These are phyloP conservation scores for Schrankia costaestrigalis DNA, from an alignment of 2,888 invertebrate species.

Conservation along the genomic window DNA sequence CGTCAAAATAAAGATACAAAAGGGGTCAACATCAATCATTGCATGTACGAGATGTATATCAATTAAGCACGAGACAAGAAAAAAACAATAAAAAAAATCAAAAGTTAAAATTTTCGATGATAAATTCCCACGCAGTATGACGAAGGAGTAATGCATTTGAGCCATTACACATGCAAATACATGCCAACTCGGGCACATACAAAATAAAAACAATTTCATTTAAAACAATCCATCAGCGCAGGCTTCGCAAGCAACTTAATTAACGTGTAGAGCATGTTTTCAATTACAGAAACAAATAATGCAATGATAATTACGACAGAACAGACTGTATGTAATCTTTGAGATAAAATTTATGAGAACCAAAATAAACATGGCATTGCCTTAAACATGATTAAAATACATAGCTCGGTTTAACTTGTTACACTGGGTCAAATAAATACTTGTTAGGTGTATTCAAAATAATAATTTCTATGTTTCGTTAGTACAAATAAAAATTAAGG, in stretches of 20 bases:
- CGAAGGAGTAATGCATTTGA: constrained; percentile 61
- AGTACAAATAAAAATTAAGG: too few species aligned
- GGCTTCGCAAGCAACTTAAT: constrained; percentile 66
- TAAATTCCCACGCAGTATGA: constrained; percentile 58
- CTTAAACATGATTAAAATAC: background rate
- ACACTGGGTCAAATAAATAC: too few species aligned
- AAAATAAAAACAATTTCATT: constrained; percentile 61
- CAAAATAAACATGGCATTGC: background rate
- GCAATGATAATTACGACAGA: constrained; percentile 35
- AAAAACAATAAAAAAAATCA: constrained; percentile 33
- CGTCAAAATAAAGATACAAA: too few species aligned
- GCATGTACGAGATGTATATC: too few species aligned
- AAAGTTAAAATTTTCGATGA: constrained; percentile 51
- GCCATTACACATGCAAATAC: constrained; percentile 69
- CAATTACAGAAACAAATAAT: constrained; percentile 74
- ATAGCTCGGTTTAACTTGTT: background rate
- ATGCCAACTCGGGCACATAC: constrained; percentile 54
- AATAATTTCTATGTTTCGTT: too few species aligned
- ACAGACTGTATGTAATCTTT: constrained; percentile 18
- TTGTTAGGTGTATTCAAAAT: too few species aligned
- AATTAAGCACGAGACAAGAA: constrained; percentile 68
- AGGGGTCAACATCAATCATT: too few species aligned
- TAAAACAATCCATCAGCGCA: constrained; percentile 66
- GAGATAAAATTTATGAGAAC: constrained; percentile 19
- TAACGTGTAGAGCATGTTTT: constrained; percentile 56